Base-by-base conservation (phyloP, 2,888 invertebrate genomes). In the Cotesia congregata region DNA sequence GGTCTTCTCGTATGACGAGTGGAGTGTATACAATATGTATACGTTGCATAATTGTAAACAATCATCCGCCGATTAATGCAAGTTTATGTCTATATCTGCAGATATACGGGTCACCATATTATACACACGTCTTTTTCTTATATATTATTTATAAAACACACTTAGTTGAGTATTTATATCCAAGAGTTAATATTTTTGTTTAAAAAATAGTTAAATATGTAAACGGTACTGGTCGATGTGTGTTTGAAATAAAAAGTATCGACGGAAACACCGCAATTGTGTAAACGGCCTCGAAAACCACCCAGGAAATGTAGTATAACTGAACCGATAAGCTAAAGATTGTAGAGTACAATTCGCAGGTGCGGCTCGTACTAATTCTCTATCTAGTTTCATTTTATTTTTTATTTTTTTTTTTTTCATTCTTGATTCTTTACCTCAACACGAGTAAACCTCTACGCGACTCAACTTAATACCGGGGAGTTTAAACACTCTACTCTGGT, bases 21-120 rank as follows among this genome's bases (percentile, higher is more conserved):
- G 7, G 41, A 17, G 68, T 60, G 7, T 72, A 64, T 64, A 68
- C 62, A 73, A 67, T 69, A 72, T 38, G 68, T 71, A 70, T 72
- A 70, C 70, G 74, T 74, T 71, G 6, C 30, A 78, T 79, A 79
- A 79, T 79, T 76, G 76, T 76, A 79, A 79, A 79, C 72, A 79
- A 79, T 77, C 69, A 79, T 64, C 59, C 64, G 67, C 68, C 77
- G 73, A 79, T 79, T 68, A 78, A 75, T 61, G 40, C 30, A 30
- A 30, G 30, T 30, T 30, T 30, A 30, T 30, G 30, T 30, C 30
- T 30, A 30, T 30, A 30, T 30, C 30, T 30, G 1, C 30, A 30
- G 30, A 30, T 1, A 30, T 30, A 30, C 30, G 30, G 30, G 30
- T 30, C 30, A 30, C 30, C 4, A 30, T 30, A 30, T 30, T 30